A percentile compares a stretch with the other conserved stretches of the same genome.
These are phyloP conservation scores for Ypsolopha scabrella DNA, from an alignment of 2,888 invertebrate genomes.

Conservation along the genomic window DNA sequence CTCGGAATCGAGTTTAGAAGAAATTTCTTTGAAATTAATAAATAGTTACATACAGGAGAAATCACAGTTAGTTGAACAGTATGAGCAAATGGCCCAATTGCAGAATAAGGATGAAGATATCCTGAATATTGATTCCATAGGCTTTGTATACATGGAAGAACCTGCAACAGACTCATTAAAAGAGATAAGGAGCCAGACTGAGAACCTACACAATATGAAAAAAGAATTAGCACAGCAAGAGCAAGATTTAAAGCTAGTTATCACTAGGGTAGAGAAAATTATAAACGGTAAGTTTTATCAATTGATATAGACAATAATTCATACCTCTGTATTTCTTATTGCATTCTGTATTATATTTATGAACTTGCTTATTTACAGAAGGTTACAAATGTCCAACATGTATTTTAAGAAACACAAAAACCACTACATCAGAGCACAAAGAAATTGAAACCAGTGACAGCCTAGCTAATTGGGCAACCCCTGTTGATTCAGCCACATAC, in stretches of 20 bases:
- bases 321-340: not conserved
- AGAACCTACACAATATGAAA: slow-evolving; percentile 73
- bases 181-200: slow-evolving; percentile 75
- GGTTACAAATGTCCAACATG: slow-evolving; percentile 55
- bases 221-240: slow-evolving; percentile 74
- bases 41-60: slow-evolving; percentile 78
- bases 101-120: slow-evolving; percentile 64
- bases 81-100: slow-evolving; percentile 75
- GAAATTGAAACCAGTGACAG: slow-evolving; percentile 64
- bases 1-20: slow-evolving; percentile 77
- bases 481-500: slow-evolving; percentile 48
- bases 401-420: slow-evolving; percentile 34
- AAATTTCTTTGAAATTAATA: slow-evolving; percentile 79
- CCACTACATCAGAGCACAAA: slow-evolving; percentile 45
- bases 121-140: slow-evolving; percentile 72
- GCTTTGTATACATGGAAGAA: slow-evolving; percentile 72
- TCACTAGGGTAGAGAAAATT: slow-evolving; percentile 42
- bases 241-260: slow-evolving; percentile 66
- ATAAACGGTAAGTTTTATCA: slow-evolving; percentile 29
- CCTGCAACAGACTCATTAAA: slow-evolving; percentile 72
- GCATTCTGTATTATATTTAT: slow-evolving; percentile 4
- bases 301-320: not conserved
- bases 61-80: slow-evolving; percentile 75
- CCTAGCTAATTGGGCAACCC: slow-evolving; percentile 57
- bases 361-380: slow-evolving; percentile 33